phyloP scores from a whole-genome alignment of 2,797 vertebrate genomes.

The Argentina silus region DNA sequence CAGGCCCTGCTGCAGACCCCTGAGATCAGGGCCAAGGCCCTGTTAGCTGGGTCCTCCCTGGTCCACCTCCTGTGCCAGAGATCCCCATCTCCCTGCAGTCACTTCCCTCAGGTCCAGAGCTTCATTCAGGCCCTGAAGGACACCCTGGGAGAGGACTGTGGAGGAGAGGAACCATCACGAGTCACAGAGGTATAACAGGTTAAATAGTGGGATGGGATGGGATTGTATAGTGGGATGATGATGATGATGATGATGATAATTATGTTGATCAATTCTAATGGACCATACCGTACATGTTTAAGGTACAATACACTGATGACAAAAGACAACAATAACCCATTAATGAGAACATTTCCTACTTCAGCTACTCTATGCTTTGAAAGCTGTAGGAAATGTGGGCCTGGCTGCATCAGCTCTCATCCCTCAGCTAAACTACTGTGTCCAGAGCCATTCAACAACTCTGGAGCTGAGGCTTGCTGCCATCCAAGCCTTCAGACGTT shows the following conservation, averaged over 20 bases:
- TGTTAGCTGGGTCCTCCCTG: conserved; percentile 81
- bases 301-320: too few relatives aligned
- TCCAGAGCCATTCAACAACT: conserved; percentile 51
- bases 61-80: conserved; percentile 79
- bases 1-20: conserved; percentile 79
- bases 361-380: conserved; percentile 81
- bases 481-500: conserved; percentile 83
- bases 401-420: conserved; percentile 67
- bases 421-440: conserved; percentile 72
- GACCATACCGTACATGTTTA: not conserved
- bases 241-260: not conserved
- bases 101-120: conserved; percentile 72
- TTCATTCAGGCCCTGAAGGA: conserved; percentile 75
- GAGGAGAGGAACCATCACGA: conserved; percentile 38
- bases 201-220: not conserved
- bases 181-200: conserved; percentile 61
- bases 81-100: conserved; percentile 65
- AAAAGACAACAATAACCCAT: too few relatives aligned
- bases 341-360: not conserved
- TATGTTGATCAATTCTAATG: not conserved
- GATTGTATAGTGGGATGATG: not conserved
- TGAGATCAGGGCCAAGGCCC: conserved; percentile 63
- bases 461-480: conserved; percentile 78
- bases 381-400: conserved; percentile 84
- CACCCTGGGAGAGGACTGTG: conserved; percentile 69